Percentiles rank a stretch among this genome's conserved stretches.
Conservation (phyloP, 1,140 invertebrate genomes). For the Leptonema lineaticorne region DNA sequence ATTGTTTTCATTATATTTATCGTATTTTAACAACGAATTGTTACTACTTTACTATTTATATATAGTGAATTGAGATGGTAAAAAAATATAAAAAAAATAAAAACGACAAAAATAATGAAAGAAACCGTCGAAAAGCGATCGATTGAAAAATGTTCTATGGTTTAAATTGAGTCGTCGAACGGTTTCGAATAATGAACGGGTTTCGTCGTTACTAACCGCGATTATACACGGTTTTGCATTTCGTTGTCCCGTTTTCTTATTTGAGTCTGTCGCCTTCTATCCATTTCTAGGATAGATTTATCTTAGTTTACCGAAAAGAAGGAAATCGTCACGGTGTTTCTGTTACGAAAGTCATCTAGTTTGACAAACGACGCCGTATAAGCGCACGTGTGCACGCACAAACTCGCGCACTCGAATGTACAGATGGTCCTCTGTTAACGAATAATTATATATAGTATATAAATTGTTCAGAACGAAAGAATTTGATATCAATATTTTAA, state of each 20-base stretch:
- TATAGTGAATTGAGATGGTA: not conserved
- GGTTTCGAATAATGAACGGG: not conserved
- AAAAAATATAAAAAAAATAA: not conserved
- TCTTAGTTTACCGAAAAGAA: not conserved
- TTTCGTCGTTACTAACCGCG: not conserved
- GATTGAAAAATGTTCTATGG: not conserved
- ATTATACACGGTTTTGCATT: not conserved
- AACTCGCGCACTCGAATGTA: no score
- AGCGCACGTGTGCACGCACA: no score
- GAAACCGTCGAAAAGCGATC: not conserved
- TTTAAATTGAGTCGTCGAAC: not conserved
- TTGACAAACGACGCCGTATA: constrained; percentile 33
- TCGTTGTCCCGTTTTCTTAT: no score
- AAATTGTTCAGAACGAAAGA: not conserved
- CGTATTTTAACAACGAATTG: not conserved
- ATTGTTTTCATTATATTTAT: no score
- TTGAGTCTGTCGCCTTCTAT: no score
- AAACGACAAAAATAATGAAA: no score
- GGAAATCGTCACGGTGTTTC: constrained; percentile 26
- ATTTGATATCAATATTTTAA: no score
- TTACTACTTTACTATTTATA: no score
- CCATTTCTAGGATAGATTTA: not conserved
- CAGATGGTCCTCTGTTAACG: no score
- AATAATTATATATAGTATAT: no score
- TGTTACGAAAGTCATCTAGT: constrained; percentile 24